Percentiles rank a stretch among this genome's conserved stretches.
Evolutionary conservation across 2,797 vertebrate species (phyloP).

Genomic region (Vultur gryphus): DNA sequence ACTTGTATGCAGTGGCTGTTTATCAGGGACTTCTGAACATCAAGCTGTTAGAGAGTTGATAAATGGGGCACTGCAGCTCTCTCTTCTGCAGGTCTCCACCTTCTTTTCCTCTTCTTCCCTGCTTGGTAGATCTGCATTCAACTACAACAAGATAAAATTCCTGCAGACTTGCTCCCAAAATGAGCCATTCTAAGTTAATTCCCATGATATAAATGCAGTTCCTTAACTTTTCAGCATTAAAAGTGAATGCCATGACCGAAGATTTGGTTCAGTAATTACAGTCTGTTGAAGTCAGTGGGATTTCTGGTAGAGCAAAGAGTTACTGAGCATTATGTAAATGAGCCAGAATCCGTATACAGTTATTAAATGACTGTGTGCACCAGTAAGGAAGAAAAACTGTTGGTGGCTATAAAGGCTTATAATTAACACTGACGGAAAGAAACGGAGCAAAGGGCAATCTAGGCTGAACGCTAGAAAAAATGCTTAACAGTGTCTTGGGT

Average conservation of each 20-base stretch:
- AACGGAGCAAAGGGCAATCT: neutral
- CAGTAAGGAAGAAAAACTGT: neutral
- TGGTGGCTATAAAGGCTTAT: neutral
- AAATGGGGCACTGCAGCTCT: neutral
- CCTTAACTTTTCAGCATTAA: neutral
- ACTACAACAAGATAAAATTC: neutral
- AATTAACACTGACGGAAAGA: neutral
- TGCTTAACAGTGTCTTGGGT: neutral
- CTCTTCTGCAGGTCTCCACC: neutral
- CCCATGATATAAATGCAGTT: neutral
- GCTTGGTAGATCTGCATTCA: neutral
- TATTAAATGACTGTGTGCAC: neutral
- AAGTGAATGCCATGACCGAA: neutral
- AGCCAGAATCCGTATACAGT: neutral
- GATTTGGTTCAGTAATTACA: neutral
- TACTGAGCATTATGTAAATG: neutral
- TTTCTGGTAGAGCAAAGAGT: neutral
- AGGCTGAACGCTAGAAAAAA: neutral
- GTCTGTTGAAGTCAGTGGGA: neutral
- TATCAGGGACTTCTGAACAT: neutral
- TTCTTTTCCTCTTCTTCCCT: neutral
- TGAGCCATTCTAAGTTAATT: neutral
- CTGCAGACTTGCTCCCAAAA: neutral
- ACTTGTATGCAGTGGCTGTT: neutral
- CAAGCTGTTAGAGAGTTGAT: rapidly evolving